Percentiles rank a stretch among this genome's conserved stretches.
These are phyloP conservation scores for Bergia puertoricense DNA, from an alignment of 92 coral and sea anemone genomes.

Conservation along the genomic window DNA sequence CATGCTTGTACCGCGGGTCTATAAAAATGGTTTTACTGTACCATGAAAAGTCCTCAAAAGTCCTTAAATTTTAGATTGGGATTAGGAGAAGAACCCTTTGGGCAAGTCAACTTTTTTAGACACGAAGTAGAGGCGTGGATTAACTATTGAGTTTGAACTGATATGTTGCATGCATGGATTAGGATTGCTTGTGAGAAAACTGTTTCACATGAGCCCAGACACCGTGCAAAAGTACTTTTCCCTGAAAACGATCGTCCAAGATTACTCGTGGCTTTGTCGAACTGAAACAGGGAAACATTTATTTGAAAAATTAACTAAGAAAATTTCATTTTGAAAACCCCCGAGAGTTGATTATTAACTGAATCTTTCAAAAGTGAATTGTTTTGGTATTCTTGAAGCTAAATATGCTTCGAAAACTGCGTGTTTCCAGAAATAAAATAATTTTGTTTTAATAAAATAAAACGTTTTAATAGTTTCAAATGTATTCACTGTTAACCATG, in stretches of 20 bases:
- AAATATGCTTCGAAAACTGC: background rate
- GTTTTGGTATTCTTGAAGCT: background rate
- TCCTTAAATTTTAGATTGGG: too few species aligned
- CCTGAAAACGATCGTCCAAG: constrained; percentile 30
- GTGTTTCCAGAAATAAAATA: background rate
- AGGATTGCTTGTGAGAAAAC: constrained; percentile 46
- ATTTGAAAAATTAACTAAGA: background rate
- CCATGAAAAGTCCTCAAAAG: too few species aligned
- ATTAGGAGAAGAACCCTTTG: background rate
- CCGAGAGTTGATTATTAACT: background rate
- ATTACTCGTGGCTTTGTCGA: constrained; percentile 20
- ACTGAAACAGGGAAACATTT: constrained; percentile 25
- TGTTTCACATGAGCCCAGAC: constrained; percentile 43
- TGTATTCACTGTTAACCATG: too few species aligned
- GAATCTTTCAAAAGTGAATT: too few species aligned
- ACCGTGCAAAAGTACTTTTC: constrained; percentile 30
- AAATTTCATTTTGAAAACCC: background rate
- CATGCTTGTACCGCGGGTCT: too few species aligned
- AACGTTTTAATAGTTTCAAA: too few species aligned
- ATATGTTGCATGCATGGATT: constrained; percentile 17
- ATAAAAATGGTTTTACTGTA: too few species aligned
- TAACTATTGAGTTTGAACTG: too few species aligned
- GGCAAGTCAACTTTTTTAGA: background rate
- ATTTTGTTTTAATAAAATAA: too few species aligned
- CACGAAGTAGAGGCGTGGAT: background rate